Percentiles rank a stretch among this genome's conserved stretches.
Evolutionary conservation across 2,113 vertebrate species (phyloP).

Genomic region (Tupaia tana): DNA sequence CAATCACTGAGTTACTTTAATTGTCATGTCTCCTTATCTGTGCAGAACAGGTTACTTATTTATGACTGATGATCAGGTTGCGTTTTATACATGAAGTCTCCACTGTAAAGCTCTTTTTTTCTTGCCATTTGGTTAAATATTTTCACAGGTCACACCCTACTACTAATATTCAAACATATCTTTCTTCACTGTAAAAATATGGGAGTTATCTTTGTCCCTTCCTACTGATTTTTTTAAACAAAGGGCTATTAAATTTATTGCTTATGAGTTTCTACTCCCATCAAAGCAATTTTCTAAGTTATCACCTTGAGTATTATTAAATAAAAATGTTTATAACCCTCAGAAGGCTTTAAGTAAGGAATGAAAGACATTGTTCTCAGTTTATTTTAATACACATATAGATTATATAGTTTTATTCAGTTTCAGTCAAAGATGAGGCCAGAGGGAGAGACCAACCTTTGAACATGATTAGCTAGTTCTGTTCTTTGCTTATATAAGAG

Average conservation of each 20-base stretch:
- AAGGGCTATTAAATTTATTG: not conserved
- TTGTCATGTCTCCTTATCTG: conserved; percentile 53
- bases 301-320: conserved; percentile 24
- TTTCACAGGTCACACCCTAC: not conserved
- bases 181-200: not conserved
- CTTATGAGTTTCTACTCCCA: not conserved
- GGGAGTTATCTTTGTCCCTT: not conserved
- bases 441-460: not conserved
- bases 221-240: not conserved
- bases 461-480: not conserved
- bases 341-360: conserved; percentile 23
- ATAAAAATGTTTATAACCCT: not conserved
- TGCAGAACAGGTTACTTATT: conserved; percentile 6
- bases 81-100: not conserved
- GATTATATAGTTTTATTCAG: not conserved
- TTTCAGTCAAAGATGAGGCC: conserved; percentile 10
- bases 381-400: not conserved
- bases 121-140: conserved; percentile 18
- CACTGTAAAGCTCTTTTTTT: not conserved
- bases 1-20: conserved; percentile 19
- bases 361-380: conserved; percentile 4
- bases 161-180: not conserved
- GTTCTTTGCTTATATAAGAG: conserved; percentile 45
- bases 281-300: not conserved
- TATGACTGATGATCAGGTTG: not conserved